phyloP scores from a whole-genome alignment of 2,797 vertebrate genomes.

The Alcedo quadribrachys region DNA sequence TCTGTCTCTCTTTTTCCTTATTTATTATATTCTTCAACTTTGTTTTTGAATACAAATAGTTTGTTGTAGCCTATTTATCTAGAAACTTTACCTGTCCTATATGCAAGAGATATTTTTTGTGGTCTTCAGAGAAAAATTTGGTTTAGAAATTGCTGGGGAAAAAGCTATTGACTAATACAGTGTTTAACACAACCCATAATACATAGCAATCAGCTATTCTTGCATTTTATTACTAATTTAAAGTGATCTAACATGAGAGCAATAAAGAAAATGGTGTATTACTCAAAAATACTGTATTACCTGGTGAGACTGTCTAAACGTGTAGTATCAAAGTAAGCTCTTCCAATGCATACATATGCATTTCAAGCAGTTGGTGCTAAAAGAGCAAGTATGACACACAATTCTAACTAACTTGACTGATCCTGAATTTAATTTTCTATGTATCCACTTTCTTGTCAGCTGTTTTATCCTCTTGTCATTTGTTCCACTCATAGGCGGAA shows the following conservation, averaged over 20 bases:
- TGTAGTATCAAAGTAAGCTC: neutral
- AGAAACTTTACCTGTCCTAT: neutral
- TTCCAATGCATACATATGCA: neutral
- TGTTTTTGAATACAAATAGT: neutral
- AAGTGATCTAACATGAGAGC: constrained; percentile 46
- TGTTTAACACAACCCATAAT: constrained; percentile 27
- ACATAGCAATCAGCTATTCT: constrained; percentile 1
- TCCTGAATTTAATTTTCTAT: neutral
- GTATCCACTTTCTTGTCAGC: neutral
- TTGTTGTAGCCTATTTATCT: neutral
- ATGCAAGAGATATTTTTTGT: neutral
- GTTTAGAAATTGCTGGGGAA: constrained; percentile 9
- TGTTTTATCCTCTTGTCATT: neutral
- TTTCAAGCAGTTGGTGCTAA: neutral
- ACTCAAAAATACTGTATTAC: neutral
- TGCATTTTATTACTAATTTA: constrained; percentile 56
- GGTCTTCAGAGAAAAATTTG: constrained; percentile 34
- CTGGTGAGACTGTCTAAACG: neutral
- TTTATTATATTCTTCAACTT: neutral
- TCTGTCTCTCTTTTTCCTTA: neutral
- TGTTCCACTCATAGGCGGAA: neutral
- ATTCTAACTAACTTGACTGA: neutral
- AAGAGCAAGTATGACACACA: neutral
- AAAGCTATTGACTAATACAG: neutral
- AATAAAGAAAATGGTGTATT: constrained; percentile 42